Evolutionary conservation across 2,888 invertebrate species (phyloP).

Genomic region (Rhagonycha fulva): DNA sequence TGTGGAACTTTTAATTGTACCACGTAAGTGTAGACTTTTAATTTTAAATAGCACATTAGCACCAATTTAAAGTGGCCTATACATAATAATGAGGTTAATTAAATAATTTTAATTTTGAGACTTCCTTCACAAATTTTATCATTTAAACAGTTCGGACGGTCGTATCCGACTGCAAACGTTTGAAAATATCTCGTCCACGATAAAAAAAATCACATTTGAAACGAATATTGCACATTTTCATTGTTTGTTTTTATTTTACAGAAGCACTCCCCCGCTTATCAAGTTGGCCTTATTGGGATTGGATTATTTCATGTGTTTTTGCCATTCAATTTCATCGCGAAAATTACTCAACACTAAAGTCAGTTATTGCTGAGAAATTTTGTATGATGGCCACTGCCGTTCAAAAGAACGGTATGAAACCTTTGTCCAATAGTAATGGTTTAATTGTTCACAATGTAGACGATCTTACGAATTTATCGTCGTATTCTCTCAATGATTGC

Average conservation of each 20-base stretch:
- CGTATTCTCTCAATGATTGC: conserved; percentile 50
- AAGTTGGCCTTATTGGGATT: conserved; percentile 16
- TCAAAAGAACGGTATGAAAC: conserved; percentile 82
- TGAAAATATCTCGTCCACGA: background rate
- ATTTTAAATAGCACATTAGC: background rate
- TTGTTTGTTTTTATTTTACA: conserved; percentile 4
- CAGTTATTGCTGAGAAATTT: background rate
- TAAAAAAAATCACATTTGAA: background rate
- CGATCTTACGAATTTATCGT: conserved; percentile 49
- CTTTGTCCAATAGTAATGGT: conserved; percentile 67
- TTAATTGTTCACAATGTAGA: conserved; percentile 51
- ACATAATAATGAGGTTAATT: conserved; percentile 32
- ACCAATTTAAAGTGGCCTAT: background rate
- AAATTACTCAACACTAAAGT: background rate
- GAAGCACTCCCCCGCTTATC: conserved; percentile 9
- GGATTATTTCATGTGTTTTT: conserved; percentile 26
- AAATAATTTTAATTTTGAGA: conserved; percentile 28
- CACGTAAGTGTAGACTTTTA: background rate
- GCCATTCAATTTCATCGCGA: background rate
- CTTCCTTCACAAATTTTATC: conserved; percentile 29
- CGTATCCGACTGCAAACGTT: background rate
- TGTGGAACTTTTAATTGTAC: background rate
- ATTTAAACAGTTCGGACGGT: conserved; percentile 4
- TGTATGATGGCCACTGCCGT: conserved; percentile 76
- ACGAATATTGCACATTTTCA: background rate